Evolutionary conservation across 2,113 vertebrate genomes (phyloP), one percentile per base, ranked within the genome.

Genomic region (Microcebus jonahi): DNA sequence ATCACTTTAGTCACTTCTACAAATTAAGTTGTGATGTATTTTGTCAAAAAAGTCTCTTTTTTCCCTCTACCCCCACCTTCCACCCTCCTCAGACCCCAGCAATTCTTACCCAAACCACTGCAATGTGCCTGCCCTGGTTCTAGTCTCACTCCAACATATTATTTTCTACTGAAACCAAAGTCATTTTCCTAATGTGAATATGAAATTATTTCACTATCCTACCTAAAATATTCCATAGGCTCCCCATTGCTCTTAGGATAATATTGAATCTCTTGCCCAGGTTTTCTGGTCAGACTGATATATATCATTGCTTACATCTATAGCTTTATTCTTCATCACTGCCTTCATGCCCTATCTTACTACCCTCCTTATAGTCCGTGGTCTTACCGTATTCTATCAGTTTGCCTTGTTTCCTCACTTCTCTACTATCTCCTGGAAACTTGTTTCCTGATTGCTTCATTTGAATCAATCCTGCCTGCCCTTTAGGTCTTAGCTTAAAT

Each of bases 281-380:
- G 2, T 80, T 88, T 80, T 55, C 50, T 57, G 17, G 48, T 27
- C 70, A 71, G 18, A 50, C 7, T 31, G 10, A 57, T 79, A 23
- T 9, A 3, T 27, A 10, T 34, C 57, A 36, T 55, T 61, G 25
- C 13, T 94, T 94, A 27, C 23, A 50, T 50, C 31, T 15, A 3
- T 29, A 77, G 48, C 13, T 90, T 93, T 25, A 8, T 36, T 94
- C 91, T 94, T 63, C 31, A n/a, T 50, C 20, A 53, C 25, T 70
- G 9, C 27, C 21, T n/a, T 21, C 8, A 8, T 36, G 45, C 3
- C 42, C n/a, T 39, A 39, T 9, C 4, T 55, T 45, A 36, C 36
- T 70, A 13, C 42, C 15, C 10, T 55, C 53, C 50, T 1, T 21
- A 2, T 2, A n/a, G n/a, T n/a, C 25, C 42, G 42, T 50, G 39